These are phyloP conservation scores for Ahaetulla prasina DNA, from an alignment of 2,113 vertebrate species.

Conservation along the genomic window DNA sequence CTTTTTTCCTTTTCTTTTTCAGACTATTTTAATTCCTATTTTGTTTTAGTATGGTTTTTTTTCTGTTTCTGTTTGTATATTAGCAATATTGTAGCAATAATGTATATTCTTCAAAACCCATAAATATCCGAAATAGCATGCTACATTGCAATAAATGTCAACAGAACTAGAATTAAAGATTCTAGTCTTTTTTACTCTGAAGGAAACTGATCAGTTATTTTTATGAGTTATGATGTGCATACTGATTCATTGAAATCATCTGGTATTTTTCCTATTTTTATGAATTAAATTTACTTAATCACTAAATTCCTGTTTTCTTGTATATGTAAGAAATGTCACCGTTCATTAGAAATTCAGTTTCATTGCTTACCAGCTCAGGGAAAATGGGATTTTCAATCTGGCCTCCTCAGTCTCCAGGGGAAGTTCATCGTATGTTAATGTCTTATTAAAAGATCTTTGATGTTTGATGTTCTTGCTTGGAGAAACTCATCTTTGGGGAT, in stretches of 20 bases:
- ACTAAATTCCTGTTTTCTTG: constrained; percentile 28
- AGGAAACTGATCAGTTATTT: not conserved
- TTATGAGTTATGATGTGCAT: not conserved
- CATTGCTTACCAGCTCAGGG: constrained; percentile 32
- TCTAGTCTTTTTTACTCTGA: not conserved
- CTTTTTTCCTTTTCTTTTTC: not conserved
- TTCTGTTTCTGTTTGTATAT: not conserved
- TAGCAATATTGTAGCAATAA: not conserved
- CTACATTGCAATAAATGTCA: not conserved
- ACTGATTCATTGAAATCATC: not conserved
- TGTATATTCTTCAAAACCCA: not conserved
- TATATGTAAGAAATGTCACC: constrained; percentile 22
- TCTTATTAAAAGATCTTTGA: constrained; percentile 50
- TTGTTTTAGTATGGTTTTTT: not conserved
- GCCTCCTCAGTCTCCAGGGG: constrained; percentile 30
- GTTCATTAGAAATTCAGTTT: constrained; percentile 35
- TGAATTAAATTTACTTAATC: constrained; percentile 15
- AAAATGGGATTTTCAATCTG: constrained; percentile 38
- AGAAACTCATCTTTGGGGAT: constrained; percentile 30
- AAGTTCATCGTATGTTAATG: constrained; percentile 15
- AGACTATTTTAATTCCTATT: not conserved
- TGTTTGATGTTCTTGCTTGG: constrained; percentile 35
- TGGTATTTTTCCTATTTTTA: not conserved
- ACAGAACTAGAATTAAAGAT: not conserved
- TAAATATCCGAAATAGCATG: not conserved